These are phyloP conservation scores for Hydropsyche betteni DNA, from an alignment of 2,888 invertebrate species.

Conservation along the genomic window DNA sequence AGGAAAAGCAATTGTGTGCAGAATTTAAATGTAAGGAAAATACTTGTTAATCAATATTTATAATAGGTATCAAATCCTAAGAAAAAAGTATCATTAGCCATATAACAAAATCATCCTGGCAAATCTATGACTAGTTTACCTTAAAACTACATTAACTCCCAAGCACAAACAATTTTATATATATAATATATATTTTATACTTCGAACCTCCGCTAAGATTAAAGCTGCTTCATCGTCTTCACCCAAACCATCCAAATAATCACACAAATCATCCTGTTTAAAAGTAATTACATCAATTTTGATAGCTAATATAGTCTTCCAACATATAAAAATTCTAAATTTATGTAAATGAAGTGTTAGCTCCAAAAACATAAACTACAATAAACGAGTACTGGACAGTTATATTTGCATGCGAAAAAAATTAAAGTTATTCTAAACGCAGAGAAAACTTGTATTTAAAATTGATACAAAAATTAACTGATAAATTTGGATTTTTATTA, in stretches of 20 bases:
- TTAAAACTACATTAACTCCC: constrained; percentile 35
- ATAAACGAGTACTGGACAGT: too few species aligned
- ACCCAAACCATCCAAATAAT: constrained; percentile 68
- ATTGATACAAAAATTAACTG: too few species aligned
- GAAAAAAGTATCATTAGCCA: constrained; percentile 18
- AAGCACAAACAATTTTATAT: constrained; percentile 38
- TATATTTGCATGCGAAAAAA: too few species aligned
- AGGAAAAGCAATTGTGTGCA: constrained; percentile 27
- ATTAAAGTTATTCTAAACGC: too few species aligned
- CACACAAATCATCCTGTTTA: constrained; percentile 66
- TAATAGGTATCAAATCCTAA: constrained; percentile 18
- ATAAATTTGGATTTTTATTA: too few species aligned
- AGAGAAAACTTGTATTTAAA: too few species aligned
- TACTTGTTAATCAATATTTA: constrained; percentile 7
- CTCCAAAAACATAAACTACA: constrained; percentile 6
- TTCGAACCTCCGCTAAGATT: constrained; percentile 64
- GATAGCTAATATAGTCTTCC: constrained; percentile 1
- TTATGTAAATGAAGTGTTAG: neutral
- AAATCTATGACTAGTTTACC: constrained; percentile 22
- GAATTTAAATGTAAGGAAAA: constrained; percentile 15
- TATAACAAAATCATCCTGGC: constrained; percentile 14
- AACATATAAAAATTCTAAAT: constrained; percentile 23
- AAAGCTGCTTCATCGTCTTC: constrained; percentile 68
- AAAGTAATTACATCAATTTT: constrained; percentile 31
- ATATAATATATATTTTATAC: constrained; percentile 26